Conservation (phyloP, 1,140 invertebrate genomes). For the Drosophila repleta region DNA sequence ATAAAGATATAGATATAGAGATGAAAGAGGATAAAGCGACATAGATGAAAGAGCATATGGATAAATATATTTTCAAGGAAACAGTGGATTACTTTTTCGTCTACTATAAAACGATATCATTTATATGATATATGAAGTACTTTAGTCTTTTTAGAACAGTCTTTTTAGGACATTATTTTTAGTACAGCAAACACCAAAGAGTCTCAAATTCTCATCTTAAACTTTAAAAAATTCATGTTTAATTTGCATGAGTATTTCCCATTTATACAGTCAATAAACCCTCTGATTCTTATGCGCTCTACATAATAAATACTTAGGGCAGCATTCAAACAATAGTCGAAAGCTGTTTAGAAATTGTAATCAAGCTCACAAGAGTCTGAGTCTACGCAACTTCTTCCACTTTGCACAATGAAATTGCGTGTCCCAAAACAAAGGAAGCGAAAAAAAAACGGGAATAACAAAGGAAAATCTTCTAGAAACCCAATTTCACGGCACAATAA, state of each 20-base stretch:
- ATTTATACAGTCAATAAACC: too few species aligned
- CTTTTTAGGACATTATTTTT: too few species aligned
- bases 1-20: neutral
- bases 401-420: neutral
- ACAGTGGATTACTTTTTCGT: too few species aligned
- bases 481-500: conserved; percentile 55
- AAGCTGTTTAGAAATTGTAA: neutral
- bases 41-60: neutral
- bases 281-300: neutral
- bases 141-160: too few species aligned
- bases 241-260: too few species aligned
- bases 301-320: neutral
- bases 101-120: too few species aligned
- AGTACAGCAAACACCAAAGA: too few species aligned
- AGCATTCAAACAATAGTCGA: neutral
- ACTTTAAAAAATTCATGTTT: too few species aligned
- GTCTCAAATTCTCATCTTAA: too few species aligned
- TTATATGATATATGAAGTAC: too few species aligned
- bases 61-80: too few species aligned
- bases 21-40: neutral
- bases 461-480: conserved; percentile 13
- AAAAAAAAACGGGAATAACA: conserved; percentile 6
- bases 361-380: conserved; percentile 12
- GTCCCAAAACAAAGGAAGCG: conserved; percentile 13
- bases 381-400: neutral